Base-by-base conservation (phyloP, 2,113 vertebrate species). In the Empidonax alnorum region DNA sequence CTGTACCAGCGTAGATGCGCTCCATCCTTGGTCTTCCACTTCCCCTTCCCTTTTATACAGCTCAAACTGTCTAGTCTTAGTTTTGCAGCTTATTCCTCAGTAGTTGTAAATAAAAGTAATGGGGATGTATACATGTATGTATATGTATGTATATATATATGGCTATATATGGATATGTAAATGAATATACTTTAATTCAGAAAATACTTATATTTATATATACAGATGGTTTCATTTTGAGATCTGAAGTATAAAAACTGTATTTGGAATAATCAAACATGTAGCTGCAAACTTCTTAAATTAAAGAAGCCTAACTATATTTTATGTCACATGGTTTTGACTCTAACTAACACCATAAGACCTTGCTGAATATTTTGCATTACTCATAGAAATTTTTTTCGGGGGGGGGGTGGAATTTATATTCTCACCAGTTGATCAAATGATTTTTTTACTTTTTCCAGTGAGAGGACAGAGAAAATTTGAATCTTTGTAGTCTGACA, bases 1-100 rank as follows among this genome's bases (percentile, higher is more conserved):
- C 50, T 10, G 2, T 24, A 27, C 9, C 5, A 14, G 5, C 1
- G 20, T 3, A 28, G 6, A 33, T 8, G 53, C 12, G 4, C 12
- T 73, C 44, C 21, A 55, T 8, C 10, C 24, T 65, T 35, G 42
- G 5, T 11, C 2, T 72, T 30, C 4, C 5, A 17, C 30, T 47
- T 49, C 33, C 6, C 5, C 21, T 77, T 4, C 31, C 6, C 2
- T 75, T 83, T 53, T 1, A 1, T 35, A 27, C 30, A 63, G 15
- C 37, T 27, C 37, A 59, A 4, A 18, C 12, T 47, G 7, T 37
- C 28, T 19, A 12, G 5, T 33, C 20, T 63, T 63, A 58, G 10
- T 33, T 74, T 42, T 33, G 16, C 16, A 67, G 30, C 33, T 72
- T 59, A 24, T 33, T 84, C 25, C 30, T 39, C 27, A 84, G 9